These are phyloP conservation scores for Pterostichus niger DNA, from an alignment of 2,888 invertebrate species.

Conservation along the genomic window DNA sequence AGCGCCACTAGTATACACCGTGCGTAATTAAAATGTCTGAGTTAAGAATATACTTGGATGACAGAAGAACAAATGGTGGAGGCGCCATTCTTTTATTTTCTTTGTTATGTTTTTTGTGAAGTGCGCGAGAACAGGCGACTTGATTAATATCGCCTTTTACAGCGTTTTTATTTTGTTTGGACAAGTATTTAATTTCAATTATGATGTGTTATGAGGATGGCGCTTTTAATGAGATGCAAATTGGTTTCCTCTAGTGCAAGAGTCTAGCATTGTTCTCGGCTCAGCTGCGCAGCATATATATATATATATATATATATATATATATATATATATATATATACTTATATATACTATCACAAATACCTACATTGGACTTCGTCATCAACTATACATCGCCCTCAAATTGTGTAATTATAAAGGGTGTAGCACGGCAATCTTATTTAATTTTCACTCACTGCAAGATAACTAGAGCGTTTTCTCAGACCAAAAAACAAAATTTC, in stretches of 20 bases:
- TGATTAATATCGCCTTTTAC: constrained; percentile 49
- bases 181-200: constrained; percentile 52
- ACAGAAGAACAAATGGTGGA: constrained; percentile 54
- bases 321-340: no score
- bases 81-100: constrained; percentile 41
- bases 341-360: no score
- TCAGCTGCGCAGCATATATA: no score
- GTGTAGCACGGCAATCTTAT: no score
- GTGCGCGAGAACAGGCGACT: background rate
- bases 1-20: background rate
- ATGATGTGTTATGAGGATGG: constrained; percentile 47
- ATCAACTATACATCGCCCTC: no score
- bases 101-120: constrained; percentile 28
- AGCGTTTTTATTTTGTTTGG: constrained; percentile 39
- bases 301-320: no score
- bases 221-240: constrained; percentile 44
- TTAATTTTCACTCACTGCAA: no score
- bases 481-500: no score
- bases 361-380: no score
- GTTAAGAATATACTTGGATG: constrained; percentile 24
- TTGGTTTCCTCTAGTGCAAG: constrained; percentile 5
- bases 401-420: no score
- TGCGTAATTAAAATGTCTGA: constrained; percentile 48
- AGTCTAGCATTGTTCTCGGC: background rate
- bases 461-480: no score